These are phyloP conservation scores for Pollenia amentaria DNA, from an alignment of 2,888 invertebrate genomes.

Conservation along the genomic window DNA sequence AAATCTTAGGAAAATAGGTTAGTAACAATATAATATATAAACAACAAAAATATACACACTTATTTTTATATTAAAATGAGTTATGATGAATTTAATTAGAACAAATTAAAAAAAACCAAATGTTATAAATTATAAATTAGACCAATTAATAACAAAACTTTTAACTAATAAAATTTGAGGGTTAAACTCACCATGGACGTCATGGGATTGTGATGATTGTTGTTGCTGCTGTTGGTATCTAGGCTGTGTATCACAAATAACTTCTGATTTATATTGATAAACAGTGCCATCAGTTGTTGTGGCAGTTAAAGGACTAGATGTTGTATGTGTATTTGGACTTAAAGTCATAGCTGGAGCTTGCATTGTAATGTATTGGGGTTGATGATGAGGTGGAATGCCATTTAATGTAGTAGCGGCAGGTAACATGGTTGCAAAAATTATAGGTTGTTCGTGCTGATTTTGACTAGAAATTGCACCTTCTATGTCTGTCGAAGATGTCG, in stretches of 20 bases:
- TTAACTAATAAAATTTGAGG: constrained; percentile 19
- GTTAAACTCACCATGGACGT: constrained; percentile 59
- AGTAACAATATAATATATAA: constrained; percentile 15
- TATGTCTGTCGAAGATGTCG: constrained; percentile 62
- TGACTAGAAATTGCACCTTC: constrained; percentile 69
- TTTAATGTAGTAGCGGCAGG: constrained; percentile 81
- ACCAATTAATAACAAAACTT: constrained; percentile 55
- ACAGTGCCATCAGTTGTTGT: constrained; percentile 81
- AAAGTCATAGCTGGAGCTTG: constrained; percentile 74
- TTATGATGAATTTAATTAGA: constrained; percentile 61
- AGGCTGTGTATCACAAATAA: constrained; percentile 81
- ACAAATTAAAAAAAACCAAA: constrained; percentile 50
- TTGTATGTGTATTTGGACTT: constrained; percentile 75
- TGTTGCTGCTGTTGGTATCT: constrained; percentile 77
- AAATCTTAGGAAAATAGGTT: constrained; percentile 1
- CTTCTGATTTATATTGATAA: constrained; percentile 82
- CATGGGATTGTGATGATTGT: constrained; percentile 74
- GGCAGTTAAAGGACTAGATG: constrained; percentile 67
- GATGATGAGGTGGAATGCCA: constrained; percentile 78
- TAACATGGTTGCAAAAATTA: constrained; percentile 80
- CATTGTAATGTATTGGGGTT: constrained; percentile 74
- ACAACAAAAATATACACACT: constrained; percentile 40
- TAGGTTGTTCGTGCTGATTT: constrained; percentile 76
- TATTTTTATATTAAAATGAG: constrained; percentile 42
- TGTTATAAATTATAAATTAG: constrained; percentile 46